Conservation (phyloP, 2,113 vertebrate genomes). For the Calcarius ornatus region DNA sequence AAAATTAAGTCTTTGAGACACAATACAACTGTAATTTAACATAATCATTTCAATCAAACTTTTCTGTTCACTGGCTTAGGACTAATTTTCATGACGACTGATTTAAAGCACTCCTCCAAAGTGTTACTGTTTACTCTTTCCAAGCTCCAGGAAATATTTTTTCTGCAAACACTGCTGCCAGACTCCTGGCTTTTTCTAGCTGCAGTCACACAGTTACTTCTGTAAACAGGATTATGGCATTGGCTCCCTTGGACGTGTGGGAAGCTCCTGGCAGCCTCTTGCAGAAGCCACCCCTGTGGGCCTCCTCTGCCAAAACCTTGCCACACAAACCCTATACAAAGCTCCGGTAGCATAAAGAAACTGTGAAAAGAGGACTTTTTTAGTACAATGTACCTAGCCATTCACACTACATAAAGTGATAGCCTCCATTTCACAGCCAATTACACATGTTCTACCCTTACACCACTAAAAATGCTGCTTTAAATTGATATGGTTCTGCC, state of each 20-base stretch:
- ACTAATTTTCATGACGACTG: background rate
- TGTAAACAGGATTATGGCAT: background rate
- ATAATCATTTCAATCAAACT: background rate
- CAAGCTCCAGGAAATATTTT: background rate
- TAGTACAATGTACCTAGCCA: background rate
- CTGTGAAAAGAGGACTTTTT: background rate
- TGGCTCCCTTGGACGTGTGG: fast-evolving
- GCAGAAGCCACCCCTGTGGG: background rate
- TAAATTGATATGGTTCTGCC: background rate
- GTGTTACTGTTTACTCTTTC: background rate
- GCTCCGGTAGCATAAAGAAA: background rate
- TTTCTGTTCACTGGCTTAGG: background rate
- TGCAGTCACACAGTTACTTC: background rate
- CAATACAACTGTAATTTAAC: background rate
- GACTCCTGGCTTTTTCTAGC: background rate
- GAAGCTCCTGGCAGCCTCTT: background rate
- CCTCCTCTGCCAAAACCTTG: background rate
- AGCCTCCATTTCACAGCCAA: background rate
- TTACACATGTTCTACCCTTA: background rate
- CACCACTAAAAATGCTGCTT: background rate
- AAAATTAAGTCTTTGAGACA: background rate
- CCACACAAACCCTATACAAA: background rate
- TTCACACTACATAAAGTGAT: background rate
- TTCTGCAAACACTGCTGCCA: background rate
- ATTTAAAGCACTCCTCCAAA: background rate